phyloP scores from a whole-genome alignment of 1,140 invertebrate genomes.

The Tetragnatha versicolor region DNA sequence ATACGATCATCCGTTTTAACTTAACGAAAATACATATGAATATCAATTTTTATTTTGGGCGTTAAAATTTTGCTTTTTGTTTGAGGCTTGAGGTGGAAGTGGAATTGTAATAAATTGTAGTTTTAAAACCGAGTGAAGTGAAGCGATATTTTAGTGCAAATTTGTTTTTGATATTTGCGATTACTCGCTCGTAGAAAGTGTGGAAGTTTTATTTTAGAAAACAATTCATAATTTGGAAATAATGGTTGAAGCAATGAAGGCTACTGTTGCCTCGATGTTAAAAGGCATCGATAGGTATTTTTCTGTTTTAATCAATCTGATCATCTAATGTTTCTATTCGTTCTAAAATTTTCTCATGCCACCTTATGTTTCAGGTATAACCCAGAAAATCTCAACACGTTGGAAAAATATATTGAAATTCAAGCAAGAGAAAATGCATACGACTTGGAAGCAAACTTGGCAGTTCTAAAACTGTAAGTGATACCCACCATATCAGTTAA shows the following conservation, averaged over 20 bases:
- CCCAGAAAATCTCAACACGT: conserved; percentile 85
- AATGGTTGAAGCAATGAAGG: conserved; percentile 76
- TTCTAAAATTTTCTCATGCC: background rate
- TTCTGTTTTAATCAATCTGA: background rate
- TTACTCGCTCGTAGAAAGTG: too few species aligned
- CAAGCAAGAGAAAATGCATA: conserved; percentile 93
- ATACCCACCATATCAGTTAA: background rate
- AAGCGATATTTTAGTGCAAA: too few species aligned
- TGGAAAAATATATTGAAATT: conserved; percentile 92
- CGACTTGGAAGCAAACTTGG: conserved; percentile 94
- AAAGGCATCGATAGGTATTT: conserved; percentile 82
- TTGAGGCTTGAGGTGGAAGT: too few species aligned
- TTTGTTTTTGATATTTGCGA: too few species aligned
- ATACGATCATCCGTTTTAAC: too few species aligned
- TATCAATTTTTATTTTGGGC: too few species aligned
- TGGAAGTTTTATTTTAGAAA: too few species aligned
- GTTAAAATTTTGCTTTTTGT: too few species aligned
- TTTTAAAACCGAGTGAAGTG: too few species aligned
- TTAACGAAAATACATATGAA: too few species aligned
- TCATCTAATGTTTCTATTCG: background rate
- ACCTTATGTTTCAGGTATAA: conserved; percentile 79
- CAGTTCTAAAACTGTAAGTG: conserved; percentile 73
- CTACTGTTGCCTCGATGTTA: conserved; percentile 75
- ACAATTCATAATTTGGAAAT: background rate
- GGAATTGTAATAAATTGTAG: too few species aligned